Percentiles rank a stretch among this genome's conserved stretches.
Conservation (phyloP, 2,888 invertebrate species). For the Galeruca laticollis region DNA sequence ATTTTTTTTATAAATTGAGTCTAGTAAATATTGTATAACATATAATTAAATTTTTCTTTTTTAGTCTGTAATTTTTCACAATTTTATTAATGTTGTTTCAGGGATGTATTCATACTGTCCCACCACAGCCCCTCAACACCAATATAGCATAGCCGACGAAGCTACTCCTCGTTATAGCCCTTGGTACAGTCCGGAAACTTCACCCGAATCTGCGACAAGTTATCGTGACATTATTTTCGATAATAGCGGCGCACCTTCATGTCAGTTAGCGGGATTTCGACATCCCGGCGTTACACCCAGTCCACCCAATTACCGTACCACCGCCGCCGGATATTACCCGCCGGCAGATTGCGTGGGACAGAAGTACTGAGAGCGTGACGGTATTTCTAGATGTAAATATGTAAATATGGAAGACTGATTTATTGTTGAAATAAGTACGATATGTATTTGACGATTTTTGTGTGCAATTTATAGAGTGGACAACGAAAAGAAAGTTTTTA, state of each 20-base stretch:
- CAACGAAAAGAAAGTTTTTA: background rate
- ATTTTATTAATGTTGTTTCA: conserved; percentile 24
- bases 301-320: conserved; percentile 70
- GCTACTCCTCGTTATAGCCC: conserved; percentile 66
- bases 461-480: conserved; percentile 7
- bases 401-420: conserved; percentile 57
- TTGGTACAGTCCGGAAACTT: conserved; percentile 71
- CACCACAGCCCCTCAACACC: conserved; percentile 62
- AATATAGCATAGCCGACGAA: conserved; percentile 62
- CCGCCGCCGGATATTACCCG: conserved; percentile 69
- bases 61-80: too few species aligned
- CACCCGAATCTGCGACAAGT: conserved; percentile 64
- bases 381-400: conserved; percentile 44
- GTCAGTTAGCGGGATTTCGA: conserved; percentile 65
- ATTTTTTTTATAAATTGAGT: too few species aligned
- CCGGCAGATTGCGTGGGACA: conserved; percentile 74
- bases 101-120: conserved; percentile 70
- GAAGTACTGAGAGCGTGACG: conserved; percentile 62
- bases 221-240: conserved; percentile 65
- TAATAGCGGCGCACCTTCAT: conserved; percentile 63
- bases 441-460: conserved; percentile 5
- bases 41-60: too few species aligned
- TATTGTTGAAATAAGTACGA: conserved; percentile 15
- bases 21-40: too few species aligned
- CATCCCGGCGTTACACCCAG: conserved; percentile 70